Base-by-base conservation (phyloP, 2,113 vertebrate genomes). In the Rhizomys pruinosus region DNA sequence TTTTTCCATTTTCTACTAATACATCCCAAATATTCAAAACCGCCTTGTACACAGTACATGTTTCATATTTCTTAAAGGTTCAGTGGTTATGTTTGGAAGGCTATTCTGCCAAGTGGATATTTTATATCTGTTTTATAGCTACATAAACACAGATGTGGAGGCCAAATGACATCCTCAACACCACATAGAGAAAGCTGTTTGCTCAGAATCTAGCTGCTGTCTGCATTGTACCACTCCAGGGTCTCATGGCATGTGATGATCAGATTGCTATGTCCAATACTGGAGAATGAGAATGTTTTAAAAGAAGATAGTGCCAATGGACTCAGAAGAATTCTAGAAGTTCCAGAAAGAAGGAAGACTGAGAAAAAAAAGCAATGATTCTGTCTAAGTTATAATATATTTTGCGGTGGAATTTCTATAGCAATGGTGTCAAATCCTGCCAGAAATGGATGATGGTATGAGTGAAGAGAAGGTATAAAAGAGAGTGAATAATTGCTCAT, bases 361-460 rank as follows among this genome's bases (percentile, higher is more conserved):
- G 85, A 85, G 63, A 37, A 86, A 42, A n/a, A 87, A 81, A 78
- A 57, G 10, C n/a, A 44, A 3, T 39, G 23, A 32, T 87, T 90
- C 47, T 87, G 89, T 87, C 22, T n/a, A 72, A 44, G 25, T 57
- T 47, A 64, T 17, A 59, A 32, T 64, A 37, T 79, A 4, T 23
- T 89, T 89, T 59, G n/a, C 42, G 79, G 89, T 86, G 64, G 59
- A 72, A 11, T 86, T 88, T 93, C 27, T 52, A 9, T 32, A 63
- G 7, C 20, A 25, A 2, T 44, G 23, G 9, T 61, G 20, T 61
- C 37, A 25, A 82, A 76, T 11, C 9, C 22, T 68, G 52, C 57
- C 23, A 63, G 0, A 37, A 72, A n/a, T 25, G 3, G 22, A 19
- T 63, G 79, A 78, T 37, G 5, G 19, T 77, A 32, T 82, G 64